These are phyloP conservation scores for Esox lucius DNA, from an alignment of 2,797 vertebrate species.

Conservation along the genomic window DNA sequence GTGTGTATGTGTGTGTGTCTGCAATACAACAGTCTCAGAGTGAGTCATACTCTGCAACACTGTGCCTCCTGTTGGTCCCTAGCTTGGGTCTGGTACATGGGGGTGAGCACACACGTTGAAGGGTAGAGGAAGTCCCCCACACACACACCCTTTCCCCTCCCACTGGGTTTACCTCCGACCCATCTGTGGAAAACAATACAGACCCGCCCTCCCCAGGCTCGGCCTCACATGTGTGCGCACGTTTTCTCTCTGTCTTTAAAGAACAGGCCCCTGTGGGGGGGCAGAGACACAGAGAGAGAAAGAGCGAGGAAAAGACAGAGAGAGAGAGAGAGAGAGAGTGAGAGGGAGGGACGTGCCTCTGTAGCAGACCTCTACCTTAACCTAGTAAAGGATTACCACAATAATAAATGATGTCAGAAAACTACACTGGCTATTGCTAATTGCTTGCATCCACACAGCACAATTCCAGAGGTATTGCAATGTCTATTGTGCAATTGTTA, in stretches of 20 bases:
- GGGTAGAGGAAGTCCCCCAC: conserved; percentile 44
- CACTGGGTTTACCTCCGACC: conserved; percentile 57
- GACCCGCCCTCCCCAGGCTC: conserved; percentile 55
- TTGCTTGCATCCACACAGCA: background rate
- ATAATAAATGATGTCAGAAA: background rate
- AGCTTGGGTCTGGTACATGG: conserved; percentile 47
- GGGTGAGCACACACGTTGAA: conserved; percentile 58
- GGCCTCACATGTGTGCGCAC: conserved; percentile 67
- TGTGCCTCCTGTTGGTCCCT: conserved; percentile 43
- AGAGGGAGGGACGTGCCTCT: background rate
- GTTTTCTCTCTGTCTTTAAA: conserved; percentile 42
- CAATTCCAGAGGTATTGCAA: background rate
- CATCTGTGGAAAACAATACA: conserved; percentile 71
- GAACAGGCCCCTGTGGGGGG: conserved; percentile 1
- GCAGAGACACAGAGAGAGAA: too few relatives aligned
- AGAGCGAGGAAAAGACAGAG: background rate
- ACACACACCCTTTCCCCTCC: conserved; percentile 16
- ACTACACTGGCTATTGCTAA: background rate
- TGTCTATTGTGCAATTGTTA: background rate
- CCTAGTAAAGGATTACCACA: background rate
- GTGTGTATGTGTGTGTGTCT: conserved; percentile 1
- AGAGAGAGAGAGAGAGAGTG: background rate
- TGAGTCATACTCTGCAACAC: conserved; percentile 29
- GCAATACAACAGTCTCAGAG: conserved; percentile 37
- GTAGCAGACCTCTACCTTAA: background rate